Evolutionary conservation across 2,113 vertebrate genomes (phyloP).

Genomic region (Zosterops japonicus): DNA sequence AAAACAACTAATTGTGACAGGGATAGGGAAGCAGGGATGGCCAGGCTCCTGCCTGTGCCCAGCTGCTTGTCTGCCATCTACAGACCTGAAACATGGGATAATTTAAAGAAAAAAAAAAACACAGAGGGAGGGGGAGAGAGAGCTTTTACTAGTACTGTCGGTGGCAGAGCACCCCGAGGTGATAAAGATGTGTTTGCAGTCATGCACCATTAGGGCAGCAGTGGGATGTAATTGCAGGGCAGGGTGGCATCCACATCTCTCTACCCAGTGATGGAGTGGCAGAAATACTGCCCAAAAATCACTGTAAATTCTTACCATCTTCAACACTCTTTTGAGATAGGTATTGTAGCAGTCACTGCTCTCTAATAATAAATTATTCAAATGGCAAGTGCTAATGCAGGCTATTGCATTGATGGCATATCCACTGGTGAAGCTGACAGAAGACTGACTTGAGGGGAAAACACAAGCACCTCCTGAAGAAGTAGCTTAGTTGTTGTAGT

Average conservation of each 20-base stretch:
- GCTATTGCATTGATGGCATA: not conserved
- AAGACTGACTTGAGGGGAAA: not conserved
- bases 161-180: constrained; percentile 62
- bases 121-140: not conserved
- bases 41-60: constrained; percentile 69
- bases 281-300: not conserved
- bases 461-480: not conserved
- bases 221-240: constrained; percentile 64
- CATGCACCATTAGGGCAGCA: constrained; percentile 43
- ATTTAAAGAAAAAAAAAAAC: not conserved
- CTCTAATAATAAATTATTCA: not conserved
- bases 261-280: not conserved
- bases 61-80: constrained; percentile 41
- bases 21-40: not conserved
- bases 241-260: constrained; percentile 13
- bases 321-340: not conserved
- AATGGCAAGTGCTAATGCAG: not conserved
- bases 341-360: not conserved
- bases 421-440: not conserved
- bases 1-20: not conserved
- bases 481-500: not conserved
- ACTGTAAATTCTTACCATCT: not conserved
- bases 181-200: constrained; percentile 53
- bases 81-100: not conserved
- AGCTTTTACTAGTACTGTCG: constrained; percentile 47